Percentiles rank a stretch among this genome's conserved stretches.
Evolutionary conservation across 1,140 invertebrate genomes (phyloP).

Genomic region (Streblospio benedicti): DNA sequence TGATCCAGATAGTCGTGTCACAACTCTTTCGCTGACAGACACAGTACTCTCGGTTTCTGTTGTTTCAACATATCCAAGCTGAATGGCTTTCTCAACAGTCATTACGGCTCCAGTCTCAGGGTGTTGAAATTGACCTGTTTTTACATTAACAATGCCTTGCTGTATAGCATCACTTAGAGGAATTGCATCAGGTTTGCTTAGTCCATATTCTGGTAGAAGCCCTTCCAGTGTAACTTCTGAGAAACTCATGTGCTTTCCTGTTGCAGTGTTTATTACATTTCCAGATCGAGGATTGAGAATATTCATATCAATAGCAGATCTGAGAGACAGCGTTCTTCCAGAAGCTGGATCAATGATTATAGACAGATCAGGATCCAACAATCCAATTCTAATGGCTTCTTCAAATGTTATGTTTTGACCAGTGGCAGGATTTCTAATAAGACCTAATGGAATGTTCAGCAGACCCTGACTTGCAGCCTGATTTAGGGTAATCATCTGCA

Average conservation of each 20-base stretch:
- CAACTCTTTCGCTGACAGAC: neutral
- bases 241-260: conserved; percentile 35
- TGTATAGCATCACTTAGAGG: conserved; percentile 76
- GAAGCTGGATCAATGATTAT: conserved; percentile 52
- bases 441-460: conserved; percentile 44
- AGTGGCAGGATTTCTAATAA: conserved; percentile 61
- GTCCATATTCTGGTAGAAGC: conserved; percentile 24
- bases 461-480: conserved; percentile 11
- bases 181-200: conserved; percentile 42
- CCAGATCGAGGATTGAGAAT: conserved; percentile 77
- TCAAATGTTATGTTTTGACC: conserved; percentile 60
- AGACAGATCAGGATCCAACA: conserved; percentile 14
- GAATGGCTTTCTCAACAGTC: conserved; percentile 54
- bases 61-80: conserved; percentile 62
- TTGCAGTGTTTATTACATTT: conserved; percentile 68
- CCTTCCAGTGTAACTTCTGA: conserved; percentile 36
- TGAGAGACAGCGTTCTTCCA: conserved; percentile 26
- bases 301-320: conserved; percentile 68
- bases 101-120: conserved; percentile 64
- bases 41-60: neutral
- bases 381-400: conserved; percentile 54
- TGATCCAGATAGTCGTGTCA: neutral
- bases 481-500: conserved; percentile 9
- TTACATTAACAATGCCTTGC: conserved; percentile 72
- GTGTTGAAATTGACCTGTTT: conserved; percentile 66